Conservation (phyloP, 2,888 invertebrate species). For the Iphiclides podalirius region DNA sequence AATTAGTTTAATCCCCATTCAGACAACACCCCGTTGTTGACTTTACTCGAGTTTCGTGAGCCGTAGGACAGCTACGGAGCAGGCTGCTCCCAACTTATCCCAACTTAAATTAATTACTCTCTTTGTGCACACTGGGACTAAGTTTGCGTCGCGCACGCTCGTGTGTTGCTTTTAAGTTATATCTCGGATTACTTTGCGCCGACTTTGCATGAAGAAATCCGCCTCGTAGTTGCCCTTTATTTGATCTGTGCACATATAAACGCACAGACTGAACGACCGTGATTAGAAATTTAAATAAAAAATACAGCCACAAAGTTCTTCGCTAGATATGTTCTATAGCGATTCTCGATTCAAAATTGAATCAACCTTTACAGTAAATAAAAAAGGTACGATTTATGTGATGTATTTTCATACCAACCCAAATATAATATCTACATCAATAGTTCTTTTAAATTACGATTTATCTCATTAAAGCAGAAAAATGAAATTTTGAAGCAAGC, state of each 20-base stretch:
- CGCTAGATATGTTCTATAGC: no score
- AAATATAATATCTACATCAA: no score
- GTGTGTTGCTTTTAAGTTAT: constrained; percentile 21
- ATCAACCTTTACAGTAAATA: no score
- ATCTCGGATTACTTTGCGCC: constrained; percentile 20
- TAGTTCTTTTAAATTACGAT: no score
- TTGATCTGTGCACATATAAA: constrained; percentile 1
- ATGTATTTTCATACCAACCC: no score
- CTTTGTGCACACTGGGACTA: constrained; percentile 25
- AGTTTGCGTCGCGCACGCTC: constrained; percentile 25
- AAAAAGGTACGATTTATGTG: no score
- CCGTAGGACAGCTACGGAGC: constrained; percentile 17
- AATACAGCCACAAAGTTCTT: no score
- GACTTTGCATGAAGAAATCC: constrained; percentile 16
- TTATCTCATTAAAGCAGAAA: no score
- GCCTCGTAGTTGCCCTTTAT: constrained; percentile 1
- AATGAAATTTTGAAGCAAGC: no score
- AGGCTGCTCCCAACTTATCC: constrained; percentile 27
- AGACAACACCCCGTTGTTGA: constrained; percentile 10
- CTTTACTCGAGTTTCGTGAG: constrained; percentile 19
- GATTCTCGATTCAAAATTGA: no score
- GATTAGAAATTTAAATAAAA: no score
- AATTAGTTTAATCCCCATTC: constrained; percentile 7
- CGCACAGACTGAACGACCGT: background rate
- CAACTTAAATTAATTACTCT: constrained; percentile 35